Evolutionary conservation across 2,888 invertebrate genomes (phyloP).

Genomic region (Himalopsyche japonica): DNA sequence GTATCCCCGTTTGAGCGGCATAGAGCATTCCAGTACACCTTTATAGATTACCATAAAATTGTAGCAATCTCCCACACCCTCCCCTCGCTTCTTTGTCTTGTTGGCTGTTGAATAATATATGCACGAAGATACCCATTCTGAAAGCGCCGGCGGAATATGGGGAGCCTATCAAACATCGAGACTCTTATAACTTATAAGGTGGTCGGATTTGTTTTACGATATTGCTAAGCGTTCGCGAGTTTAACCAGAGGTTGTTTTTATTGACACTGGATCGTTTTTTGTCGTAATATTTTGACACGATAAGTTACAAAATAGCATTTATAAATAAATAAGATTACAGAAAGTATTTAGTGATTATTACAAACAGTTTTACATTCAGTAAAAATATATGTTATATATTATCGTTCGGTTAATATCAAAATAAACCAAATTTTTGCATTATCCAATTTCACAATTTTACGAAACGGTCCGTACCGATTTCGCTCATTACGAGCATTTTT

Average conservation of each 20-base stretch:
- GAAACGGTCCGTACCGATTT: no score
- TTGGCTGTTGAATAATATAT: slow-evolving; percentile 21
- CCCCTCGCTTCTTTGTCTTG: slow-evolving; percentile 8
- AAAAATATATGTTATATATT: no score
- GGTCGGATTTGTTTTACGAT: slow-evolving; percentile 28
- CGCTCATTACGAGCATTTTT: no score
- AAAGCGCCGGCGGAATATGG: slow-evolving; percentile 11
- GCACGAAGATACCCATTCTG: neutral
- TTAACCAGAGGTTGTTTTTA: neutral
- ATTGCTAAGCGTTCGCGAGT: slow-evolving; percentile 19
- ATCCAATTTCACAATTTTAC: no score
- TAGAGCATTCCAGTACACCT: neutral
- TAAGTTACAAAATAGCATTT: no score
- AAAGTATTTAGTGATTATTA: no score
- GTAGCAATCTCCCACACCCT: slow-evolving; percentile 6
- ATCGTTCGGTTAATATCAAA: no score
- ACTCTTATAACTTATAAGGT: slow-evolving; percentile 17
- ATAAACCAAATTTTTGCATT: no score
- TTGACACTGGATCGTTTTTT: neutral
- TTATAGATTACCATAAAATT: slow-evolving; percentile 26
- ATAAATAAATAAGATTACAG: no score
- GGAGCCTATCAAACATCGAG: slow-evolving; percentile 20
- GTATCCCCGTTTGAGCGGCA: neutral
- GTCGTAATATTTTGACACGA: no score
- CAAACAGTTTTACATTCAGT: no score